Evolutionary conservation across 2,113 vertebrate genomes (phyloP).

Genomic region (Theropithecus gelada): DNA sequence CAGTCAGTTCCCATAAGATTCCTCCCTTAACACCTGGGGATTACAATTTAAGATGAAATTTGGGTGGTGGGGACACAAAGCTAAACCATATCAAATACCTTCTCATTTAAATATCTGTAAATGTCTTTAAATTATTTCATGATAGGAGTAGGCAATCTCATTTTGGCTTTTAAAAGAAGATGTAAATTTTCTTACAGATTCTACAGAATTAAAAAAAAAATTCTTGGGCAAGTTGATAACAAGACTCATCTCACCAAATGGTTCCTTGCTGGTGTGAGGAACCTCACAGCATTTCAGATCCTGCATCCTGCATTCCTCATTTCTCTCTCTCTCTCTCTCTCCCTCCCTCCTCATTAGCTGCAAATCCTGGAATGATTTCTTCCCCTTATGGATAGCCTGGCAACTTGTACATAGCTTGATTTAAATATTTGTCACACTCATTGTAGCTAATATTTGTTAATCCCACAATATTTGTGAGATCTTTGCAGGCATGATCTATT

Average conservation of each 20-base stretch:
- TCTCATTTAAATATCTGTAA: slow-evolving; percentile 31
- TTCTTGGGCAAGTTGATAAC: background rate
- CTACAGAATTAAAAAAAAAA: background rate
- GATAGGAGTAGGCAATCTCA: background rate
- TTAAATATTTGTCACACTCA: background rate
- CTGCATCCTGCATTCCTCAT: background rate
- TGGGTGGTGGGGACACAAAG: too few relatives aligned
- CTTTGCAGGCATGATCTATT: background rate
- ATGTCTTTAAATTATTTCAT: background rate
- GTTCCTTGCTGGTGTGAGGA: background rate
- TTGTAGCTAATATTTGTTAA: background rate
- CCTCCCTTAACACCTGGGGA: too few relatives aligned
- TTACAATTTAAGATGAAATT: too few relatives aligned
- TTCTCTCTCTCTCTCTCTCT: background rate
- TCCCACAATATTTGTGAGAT: background rate
- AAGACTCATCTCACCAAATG: background rate
- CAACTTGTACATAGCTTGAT: background rate
- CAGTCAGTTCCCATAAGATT: too few relatives aligned
- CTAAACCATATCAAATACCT: background rate
- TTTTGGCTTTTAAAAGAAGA: background rate
- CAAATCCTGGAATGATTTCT: background rate
- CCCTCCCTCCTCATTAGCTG: too few relatives aligned
- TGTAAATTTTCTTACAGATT: background rate
- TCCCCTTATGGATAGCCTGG: background rate
- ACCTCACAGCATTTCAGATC: background rate